Evolutionary conservation across 2,797 vertebrate genomes (phyloP).

Genomic region (Selene dorsalis): DNA sequence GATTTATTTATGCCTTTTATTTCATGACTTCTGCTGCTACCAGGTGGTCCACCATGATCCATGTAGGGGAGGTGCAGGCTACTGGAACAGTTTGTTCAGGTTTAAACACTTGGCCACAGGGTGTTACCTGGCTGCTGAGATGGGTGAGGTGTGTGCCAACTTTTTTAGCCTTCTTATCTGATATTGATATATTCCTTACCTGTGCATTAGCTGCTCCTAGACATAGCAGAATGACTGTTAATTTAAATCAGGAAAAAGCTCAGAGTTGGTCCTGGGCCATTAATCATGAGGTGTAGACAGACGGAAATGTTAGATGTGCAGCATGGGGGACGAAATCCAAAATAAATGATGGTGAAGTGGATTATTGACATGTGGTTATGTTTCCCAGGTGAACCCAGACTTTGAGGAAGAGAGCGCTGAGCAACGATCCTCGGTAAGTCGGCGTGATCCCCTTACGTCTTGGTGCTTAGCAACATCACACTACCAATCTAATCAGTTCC

Average conservation of each 20-base stretch:
- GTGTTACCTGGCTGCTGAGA: slow-evolving; percentile 97
- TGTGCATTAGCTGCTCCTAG: background rate
- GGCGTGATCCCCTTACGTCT: background rate
- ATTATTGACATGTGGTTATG: slow-evolving; percentile 32
- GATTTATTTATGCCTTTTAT: background rate
- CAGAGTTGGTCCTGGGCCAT: background rate
- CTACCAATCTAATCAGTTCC: slow-evolving; percentile 44
- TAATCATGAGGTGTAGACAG: background rate
- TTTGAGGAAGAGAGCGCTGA: slow-evolving; percentile 86
- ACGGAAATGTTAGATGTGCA: background rate
- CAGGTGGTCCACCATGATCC: slow-evolving; percentile 99
- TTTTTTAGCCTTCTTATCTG: background rate
- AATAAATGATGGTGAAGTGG: background rate
- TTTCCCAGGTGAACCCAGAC: slow-evolving; percentile 83
- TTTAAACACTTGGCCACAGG: slow-evolving; percentile 99
- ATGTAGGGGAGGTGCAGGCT: slow-evolving; percentile 95
- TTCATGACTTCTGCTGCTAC: slow-evolving; percentile 2
- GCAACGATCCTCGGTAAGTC: slow-evolving; percentile 83
- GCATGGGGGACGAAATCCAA: background rate
- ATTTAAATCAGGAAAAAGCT: background rate
- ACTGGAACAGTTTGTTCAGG: slow-evolving; percentile 99
- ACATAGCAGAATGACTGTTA: background rate
- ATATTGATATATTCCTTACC: background rate
- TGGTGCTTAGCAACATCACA: slow-evolving; percentile 29
- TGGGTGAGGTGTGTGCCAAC: slow-evolving; percentile 81